Base-by-base conservation (phyloP, 2,888 invertebrate genomes). In the Germaria angustata region DNA sequence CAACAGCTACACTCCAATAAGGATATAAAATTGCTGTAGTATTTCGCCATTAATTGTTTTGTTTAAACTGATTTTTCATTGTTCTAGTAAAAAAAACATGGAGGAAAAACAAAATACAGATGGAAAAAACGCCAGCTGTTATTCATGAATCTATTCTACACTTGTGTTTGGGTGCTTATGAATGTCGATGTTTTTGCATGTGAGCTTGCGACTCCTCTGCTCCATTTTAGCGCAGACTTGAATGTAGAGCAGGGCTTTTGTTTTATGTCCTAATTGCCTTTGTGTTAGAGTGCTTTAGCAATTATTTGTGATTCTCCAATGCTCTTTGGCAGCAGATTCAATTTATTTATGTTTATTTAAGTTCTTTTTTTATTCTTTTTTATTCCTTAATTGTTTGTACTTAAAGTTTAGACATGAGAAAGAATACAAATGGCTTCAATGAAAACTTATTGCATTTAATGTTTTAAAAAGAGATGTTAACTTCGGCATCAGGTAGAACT, bases 241-340 rank as follows among this genome's bases (percentile, higher is more conserved):
- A 61, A 41, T 75, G 63, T n/a, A 39, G 32, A 17, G 44, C 22
- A 69, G 17, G 57, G 63, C 63, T 65, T 75, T 80, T 73, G 63
- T 53, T 79, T 75, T 55, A 59, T 66, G 11, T 71, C 49, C 75
- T 81, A 79, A 79, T 81, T 81, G 81, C 78, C 71, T 75, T 84
- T 84, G 79, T 84, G 78, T 81, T 68, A 71, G 68, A 84, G 81
- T 84, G 79, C 77, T 84, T 81, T 44, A 68, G 73, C 81, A 81
- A 81, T 81, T 81, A 81, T 81, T 81, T 81, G 78, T 73, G 68
- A 63, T 73, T 81, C 81, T 73, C 32, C 59, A 66, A 28, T 59
- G 79, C 79, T 72, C 79, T 66, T 73, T 73, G 59, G 51, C 72
- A 68, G 59, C 59, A 68, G 24, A 80, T 68, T 80, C 66, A 73